phyloP scores from a whole-genome alignment of 2,888 invertebrate species.

The Myopa testacea region DNA sequence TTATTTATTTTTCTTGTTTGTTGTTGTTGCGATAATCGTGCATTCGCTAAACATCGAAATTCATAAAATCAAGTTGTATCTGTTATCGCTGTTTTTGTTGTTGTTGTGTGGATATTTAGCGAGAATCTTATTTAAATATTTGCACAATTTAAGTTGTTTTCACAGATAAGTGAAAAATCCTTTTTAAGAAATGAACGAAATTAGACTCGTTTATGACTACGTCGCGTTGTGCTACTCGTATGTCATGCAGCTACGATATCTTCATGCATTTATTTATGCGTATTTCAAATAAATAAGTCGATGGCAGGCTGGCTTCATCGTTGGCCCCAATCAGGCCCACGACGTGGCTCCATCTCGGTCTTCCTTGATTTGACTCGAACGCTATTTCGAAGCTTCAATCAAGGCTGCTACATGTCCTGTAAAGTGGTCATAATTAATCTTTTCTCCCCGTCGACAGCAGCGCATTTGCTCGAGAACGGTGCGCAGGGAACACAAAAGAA shows the following conservation, averaged over 20 bases:
- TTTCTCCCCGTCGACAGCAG: conserved; percentile 25
- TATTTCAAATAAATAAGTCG: background rate
- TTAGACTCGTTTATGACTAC: background rate
- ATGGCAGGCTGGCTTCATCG: too few species aligned
- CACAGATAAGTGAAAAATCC: conserved; percentile 1
- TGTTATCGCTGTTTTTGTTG: background rate
- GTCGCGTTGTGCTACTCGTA: too few species aligned
- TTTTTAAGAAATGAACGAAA: conserved; percentile 1
- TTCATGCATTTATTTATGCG: background rate
- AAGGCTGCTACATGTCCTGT: conserved; percentile 8
- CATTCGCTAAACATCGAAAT: conserved; percentile 21
- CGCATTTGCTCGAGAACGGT: background rate
- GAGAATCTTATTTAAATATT: conserved; percentile 21
- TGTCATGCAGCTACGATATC: background rate
- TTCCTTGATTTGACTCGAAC: background rate
- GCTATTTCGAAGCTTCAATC: background rate
- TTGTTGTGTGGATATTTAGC: background rate
- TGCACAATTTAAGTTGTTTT: conserved; percentile 22
- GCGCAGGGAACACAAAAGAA: conserved; percentile 17
- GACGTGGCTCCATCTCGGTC: too few species aligned
- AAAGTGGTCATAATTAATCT: conserved; percentile 39
- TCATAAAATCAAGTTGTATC: conserved; percentile 14
- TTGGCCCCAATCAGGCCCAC: too few species aligned
- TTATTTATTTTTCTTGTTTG: conserved; percentile 19
- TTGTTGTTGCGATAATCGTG: conserved; percentile 26